Percentiles rank a stretch among this genome's conserved stretches.
Evolutionary conservation across 1,140 invertebrate species (phyloP).

Genomic region (Chelonus insularis): DNA sequence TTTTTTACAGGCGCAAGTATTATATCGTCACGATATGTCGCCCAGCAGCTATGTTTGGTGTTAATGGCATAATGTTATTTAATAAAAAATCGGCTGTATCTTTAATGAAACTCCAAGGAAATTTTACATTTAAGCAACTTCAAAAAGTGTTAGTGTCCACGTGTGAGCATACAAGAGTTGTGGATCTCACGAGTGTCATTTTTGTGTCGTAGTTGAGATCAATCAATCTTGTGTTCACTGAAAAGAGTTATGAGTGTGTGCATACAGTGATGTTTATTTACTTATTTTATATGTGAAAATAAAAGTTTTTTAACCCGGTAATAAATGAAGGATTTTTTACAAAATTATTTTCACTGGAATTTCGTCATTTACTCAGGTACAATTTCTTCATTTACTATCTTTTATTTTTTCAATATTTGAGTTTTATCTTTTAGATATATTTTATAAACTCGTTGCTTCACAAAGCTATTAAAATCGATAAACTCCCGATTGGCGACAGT

Average conservation of each 20-base stretch:
- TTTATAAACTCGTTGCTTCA: no score
- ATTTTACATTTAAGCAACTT: not conserved
- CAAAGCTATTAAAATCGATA: not conserved
- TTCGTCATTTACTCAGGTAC: no score
- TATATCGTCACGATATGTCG: slow-evolving; percentile 9
- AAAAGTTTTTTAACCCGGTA: no score
- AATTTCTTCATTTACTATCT: no score
- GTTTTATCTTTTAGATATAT: not conserved
- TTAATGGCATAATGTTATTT: slow-evolving; percentile 8
- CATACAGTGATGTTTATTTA: no score
- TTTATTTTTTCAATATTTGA: no score
- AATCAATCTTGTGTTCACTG: slow-evolving; percentile 7
- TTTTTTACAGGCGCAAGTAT: not conserved
- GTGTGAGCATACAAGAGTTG: not conserved
- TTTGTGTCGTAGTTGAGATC: slow-evolving; percentile 2
- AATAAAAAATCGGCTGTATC: not conserved
- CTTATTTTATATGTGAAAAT: no score
- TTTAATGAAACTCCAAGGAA: not conserved
- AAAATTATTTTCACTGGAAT: no score
- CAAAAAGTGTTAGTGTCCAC: not conserved
- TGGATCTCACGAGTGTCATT: slow-evolving; percentile 2
- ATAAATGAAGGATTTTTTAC: no score
- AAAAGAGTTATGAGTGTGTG: not conserved
- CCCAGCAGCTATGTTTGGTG: not conserved
- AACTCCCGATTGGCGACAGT: not conserved